Base-by-base conservation (phyloP, 2,113 vertebrate species). In the Amphiprion percula region DNA sequence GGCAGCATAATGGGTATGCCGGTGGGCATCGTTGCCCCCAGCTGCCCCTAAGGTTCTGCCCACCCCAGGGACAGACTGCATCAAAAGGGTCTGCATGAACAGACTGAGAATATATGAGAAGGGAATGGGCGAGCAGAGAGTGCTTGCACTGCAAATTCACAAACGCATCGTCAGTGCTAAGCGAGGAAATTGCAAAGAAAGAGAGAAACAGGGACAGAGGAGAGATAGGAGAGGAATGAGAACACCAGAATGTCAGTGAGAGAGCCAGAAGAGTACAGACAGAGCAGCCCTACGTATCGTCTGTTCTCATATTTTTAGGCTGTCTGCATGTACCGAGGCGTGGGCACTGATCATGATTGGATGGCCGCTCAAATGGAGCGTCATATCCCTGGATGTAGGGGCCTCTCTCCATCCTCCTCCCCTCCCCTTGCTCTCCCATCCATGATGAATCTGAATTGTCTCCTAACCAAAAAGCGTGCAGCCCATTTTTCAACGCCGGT, bases 371-470 rank as follows among this genome's bases (percentile, higher is more conserved):
- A 86, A 72, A 88, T 58, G 60, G 66, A 79, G 86, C 68, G 84
- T 87, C 59, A 76, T 87, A 62, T 88, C 59, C 52, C 24, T 17
- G 55, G 59, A 68, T 81, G 54, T 68, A 54, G 63, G 76, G 52
- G 61, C 79, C 28, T 33, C 56, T 63, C 71, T 79, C 46, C 37
- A n/a, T 67, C 68, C 53, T 15, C 44, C 30, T 63, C 10, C 37
- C 19, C 55, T 28, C 55, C 41, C 73, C 60, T 56, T 81, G 71
- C 68, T 75, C 79, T 41, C 24, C 62, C 83, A 81, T 81, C 82
- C 81, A 21, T 81, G 76, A 78, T 74, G 79, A 91, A 84, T 90
- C 81, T 49, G 83, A 91, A 90, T 88, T 84, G 72, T 88, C 74
- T 84, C 30, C 62, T 66, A 79, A 82, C 80, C 65, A 79, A 83